A percentile compares a stretch with the other conserved stretches of the same genome.
phyloP scores from a whole-genome alignment of 2,888 invertebrate species.

The Bugula neritina region DNA sequence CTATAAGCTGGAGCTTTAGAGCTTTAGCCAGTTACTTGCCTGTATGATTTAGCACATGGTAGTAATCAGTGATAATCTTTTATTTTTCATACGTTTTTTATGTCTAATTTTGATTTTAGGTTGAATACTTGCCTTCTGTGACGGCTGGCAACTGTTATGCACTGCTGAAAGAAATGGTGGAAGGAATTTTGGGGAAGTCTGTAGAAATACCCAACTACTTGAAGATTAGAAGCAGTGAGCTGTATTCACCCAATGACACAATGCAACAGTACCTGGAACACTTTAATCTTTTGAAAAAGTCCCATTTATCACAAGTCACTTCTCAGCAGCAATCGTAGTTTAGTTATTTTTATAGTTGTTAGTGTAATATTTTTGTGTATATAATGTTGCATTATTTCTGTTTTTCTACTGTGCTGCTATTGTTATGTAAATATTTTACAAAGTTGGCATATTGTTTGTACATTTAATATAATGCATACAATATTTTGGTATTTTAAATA shows the following conservation, averaged over 20 bases:
- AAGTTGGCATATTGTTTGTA: too few relatives aligned
- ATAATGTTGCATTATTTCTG: too few relatives aligned
- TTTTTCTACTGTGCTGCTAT: too few relatives aligned
- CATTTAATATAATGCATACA: too few relatives aligned
- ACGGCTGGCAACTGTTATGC: conserved; percentile 85
- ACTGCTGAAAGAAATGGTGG: conserved; percentile 80
- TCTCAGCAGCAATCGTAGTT: conserved; percentile 4
- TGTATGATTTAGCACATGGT: too few relatives aligned
- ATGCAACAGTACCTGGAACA: conserved; percentile 90
- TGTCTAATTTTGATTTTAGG: conserved; percentile 54
- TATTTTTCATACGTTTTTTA: too few relatives aligned
- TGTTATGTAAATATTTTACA: too few relatives aligned
- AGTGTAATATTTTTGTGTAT: neutral
- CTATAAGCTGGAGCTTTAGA: too few relatives aligned
- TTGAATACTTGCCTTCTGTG: conserved; percentile 85
- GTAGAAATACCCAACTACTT: conserved; percentile 62
- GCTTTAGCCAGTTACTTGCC: too few relatives aligned
- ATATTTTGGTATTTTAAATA: too few relatives aligned
- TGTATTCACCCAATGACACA: conserved; percentile 84
- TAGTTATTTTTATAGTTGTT: neutral
- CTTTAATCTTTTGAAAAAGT: conserved; percentile 79
- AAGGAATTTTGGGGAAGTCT: conserved; percentile 76
- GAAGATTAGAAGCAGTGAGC: conserved; percentile 72
- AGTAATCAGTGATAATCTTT: too few relatives aligned
- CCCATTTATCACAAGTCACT: conserved; percentile 37